Evolutionary conservation across 2,113 vertebrate genomes (phyloP).

Genomic region (Caretta caretta): DNA sequence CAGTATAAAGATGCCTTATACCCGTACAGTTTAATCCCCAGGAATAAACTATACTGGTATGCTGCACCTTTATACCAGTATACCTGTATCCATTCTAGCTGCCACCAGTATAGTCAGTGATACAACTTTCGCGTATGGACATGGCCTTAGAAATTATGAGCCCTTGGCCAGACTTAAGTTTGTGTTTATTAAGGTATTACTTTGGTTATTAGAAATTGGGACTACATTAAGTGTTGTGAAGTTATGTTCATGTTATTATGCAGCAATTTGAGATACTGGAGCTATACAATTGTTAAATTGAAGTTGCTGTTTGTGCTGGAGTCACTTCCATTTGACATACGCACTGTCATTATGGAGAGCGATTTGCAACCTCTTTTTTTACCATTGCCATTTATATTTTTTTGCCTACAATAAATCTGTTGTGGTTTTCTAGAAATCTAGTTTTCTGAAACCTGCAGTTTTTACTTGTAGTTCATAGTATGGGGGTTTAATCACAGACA

Average conservation of each 20-base stretch:
- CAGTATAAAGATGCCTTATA: not conserved
- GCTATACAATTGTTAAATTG: not conserved
- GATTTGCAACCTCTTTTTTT: slow-evolving; percentile 58
- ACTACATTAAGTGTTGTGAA: slow-evolving; percentile 48
- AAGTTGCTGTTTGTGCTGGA: slow-evolving; percentile 9
- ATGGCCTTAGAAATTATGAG: not conserved
- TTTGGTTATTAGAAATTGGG: slow-evolving; percentile 25
- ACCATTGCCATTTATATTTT: slow-evolving; percentile 53
- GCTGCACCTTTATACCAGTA: not conserved
- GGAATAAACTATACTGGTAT: not conserved
- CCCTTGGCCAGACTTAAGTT: not conserved
- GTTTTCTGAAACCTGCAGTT: slow-evolving; percentile 61
- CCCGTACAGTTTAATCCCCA: not conserved
- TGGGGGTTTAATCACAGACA: slow-evolving; percentile 52
- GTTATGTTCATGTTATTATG: not conserved
- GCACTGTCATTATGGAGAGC: slow-evolving; percentile 49
- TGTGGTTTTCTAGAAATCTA: slow-evolving; percentile 27
- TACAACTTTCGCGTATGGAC: not conserved
- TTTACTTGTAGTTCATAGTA: slow-evolving; percentile 50
- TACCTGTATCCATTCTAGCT: not conserved
- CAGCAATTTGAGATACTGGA: slow-evolving; percentile 29
- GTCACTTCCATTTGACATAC: slow-evolving; percentile 67
- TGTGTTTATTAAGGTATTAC: not conserved
- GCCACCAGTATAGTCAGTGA: not conserved
- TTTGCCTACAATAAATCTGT: slow-evolving; percentile 51